Percentiles rank a stretch among this genome's conserved stretches.
Conservation (phyloP, 2,888 invertebrate species). For the Leucoma salicis region DNA sequence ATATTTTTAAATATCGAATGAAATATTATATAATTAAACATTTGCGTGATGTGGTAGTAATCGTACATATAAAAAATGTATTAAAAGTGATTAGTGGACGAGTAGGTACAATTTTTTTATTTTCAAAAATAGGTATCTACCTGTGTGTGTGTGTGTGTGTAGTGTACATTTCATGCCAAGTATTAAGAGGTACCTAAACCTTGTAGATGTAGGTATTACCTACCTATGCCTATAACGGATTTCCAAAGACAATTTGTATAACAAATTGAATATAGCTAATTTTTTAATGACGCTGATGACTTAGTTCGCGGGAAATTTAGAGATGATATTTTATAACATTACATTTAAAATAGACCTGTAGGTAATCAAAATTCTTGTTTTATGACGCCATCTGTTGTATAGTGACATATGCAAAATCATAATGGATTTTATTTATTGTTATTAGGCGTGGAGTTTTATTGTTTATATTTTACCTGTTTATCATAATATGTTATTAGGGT, state of each 20-base stretch:
- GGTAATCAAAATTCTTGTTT: conserved; percentile 6
- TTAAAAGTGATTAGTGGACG: no score
- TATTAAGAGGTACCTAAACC: no score
- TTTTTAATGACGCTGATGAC: conserved; percentile 17
- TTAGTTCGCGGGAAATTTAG: conserved; percentile 10
- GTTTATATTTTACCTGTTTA: conserved; percentile 1
- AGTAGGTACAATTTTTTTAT: no score
- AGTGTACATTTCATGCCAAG: no score
- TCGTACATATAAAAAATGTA: no score
- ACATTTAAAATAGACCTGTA: conserved; percentile 14
- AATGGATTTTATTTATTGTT: conserved; percentile 14
- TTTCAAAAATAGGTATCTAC: no score
- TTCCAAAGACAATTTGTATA: conserved; percentile 1
- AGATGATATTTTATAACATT: conserved; percentile 6
- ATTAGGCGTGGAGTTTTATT: conserved; percentile 3
- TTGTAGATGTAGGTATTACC: no score
- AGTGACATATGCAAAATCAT: conserved; percentile 10
- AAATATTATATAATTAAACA: no score
- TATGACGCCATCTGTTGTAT: conserved; percentile 6
- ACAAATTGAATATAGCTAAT: conserved; percentile 12
- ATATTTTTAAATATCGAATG: no score
- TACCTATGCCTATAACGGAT: no score
- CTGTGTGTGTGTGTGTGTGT: no score
- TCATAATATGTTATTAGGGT: neutral
- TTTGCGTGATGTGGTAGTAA: no score